phyloP scores from a whole-genome alignment of 1,140 invertebrate genomes.

The Piezodorus guildinii region DNA sequence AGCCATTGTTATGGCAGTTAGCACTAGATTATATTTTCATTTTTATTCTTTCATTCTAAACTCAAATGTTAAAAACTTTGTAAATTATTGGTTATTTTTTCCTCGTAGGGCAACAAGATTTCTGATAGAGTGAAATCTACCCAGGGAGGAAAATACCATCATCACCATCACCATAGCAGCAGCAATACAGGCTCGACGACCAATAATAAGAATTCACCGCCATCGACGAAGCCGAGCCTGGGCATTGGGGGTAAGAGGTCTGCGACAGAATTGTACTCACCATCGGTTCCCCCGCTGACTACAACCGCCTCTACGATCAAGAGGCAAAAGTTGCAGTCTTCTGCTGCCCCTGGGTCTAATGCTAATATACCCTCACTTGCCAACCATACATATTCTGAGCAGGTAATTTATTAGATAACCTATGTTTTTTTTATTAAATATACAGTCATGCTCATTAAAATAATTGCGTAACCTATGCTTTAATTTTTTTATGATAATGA shows the following conservation, averaged over 20 bases:
- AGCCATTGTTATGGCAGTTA: no score
- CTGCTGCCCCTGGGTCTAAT: not conserved
- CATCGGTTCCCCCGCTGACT: not conserved
- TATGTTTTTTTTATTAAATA: no score
- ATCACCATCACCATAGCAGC: not conserved
- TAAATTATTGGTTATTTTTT: not conserved
- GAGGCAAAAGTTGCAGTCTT: conserved; percentile 11
- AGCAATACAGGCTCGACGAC: not conserved
- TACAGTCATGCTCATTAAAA: no score
- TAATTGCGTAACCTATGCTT: no score
- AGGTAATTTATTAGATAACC: not conserved
- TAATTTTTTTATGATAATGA: no score
- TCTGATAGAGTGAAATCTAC: not conserved
- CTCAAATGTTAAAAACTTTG: no score
- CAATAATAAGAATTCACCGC: conserved; percentile 7
- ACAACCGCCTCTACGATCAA: not conserved
- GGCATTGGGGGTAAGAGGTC: not conserved
- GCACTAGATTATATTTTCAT: no score
- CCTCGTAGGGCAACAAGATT: not conserved
- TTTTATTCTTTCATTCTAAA: no score
- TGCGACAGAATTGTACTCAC: conserved; percentile 1
- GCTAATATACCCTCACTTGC: not conserved
- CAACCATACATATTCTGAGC: conserved; percentile 3
- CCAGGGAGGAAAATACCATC: conserved; percentile 1
- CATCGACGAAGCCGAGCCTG: not conserved